phyloP scores from a whole-genome alignment of 2,888 invertebrate species.

The Acrobasis consociella region DNA sequence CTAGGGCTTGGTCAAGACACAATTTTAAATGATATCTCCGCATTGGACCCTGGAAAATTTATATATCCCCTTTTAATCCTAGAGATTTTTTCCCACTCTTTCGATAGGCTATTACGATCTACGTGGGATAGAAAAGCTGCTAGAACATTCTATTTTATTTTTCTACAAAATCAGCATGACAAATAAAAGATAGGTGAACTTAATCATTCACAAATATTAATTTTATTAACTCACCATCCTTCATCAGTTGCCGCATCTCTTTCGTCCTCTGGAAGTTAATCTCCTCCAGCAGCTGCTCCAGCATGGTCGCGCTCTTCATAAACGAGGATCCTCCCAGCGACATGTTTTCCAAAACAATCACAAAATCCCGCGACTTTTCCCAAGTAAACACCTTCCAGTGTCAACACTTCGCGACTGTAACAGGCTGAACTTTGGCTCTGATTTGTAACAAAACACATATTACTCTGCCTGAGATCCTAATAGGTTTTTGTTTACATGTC shows the following conservation, averaged over 20 bases:
- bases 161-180: too few relatives aligned
- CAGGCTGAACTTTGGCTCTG: constrained; percentile 26
- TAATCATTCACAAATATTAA: background rate
- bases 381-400: constrained; percentile 43
- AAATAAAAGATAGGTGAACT: too few relatives aligned
- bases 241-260: constrained; percentile 93
- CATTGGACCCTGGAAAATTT: too few relatives aligned
- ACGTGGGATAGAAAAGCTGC: too few relatives aligned
- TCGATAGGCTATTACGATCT: too few relatives aligned
- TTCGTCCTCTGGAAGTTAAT: constrained; percentile 96
- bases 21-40: too few relatives aligned
- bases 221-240: constrained; percentile 86
- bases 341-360: constrained; percentile 46
- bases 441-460: constrained; percentile 36
- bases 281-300: constrained; percentile 94
- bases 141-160: too few relatives aligned
- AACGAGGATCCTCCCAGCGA: constrained; percentile 68
- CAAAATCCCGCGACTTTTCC: constrained; percentile 34
- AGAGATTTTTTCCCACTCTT: too few relatives aligned
- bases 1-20: too few relatives aligned
- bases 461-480: constrained; percentile 26
- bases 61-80: too few relatives aligned
- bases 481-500: background rate
- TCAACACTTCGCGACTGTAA: constrained; percentile 40
- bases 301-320: constrained; percentile 84